These are phyloP conservation scores for Siderastrea siderea DNA, from an alignment of 92 coral and sea anemone species.

Conservation along the genomic window DNA sequence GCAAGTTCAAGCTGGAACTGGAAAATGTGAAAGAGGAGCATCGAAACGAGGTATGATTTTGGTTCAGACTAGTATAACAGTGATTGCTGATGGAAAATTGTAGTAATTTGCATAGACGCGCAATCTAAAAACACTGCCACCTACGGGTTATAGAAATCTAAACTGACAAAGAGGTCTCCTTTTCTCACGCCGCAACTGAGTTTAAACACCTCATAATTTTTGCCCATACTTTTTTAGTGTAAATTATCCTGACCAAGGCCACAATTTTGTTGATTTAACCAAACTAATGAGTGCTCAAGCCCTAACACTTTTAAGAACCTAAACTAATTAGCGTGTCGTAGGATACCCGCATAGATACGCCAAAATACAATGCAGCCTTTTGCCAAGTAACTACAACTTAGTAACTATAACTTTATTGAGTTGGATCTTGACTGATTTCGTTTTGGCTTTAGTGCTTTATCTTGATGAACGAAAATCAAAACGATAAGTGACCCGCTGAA, in stretches of 20 bases:
- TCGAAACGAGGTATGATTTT: conserved; percentile 87
- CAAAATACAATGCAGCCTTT: neutral
- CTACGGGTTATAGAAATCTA: conserved; percentile 9
- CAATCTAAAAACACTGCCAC: conserved; percentile 9
- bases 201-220: neutral
- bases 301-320: neutral
- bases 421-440: neutral
- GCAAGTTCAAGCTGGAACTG: conserved; percentile 91
- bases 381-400: conserved; percentile 9
- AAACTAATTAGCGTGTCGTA: conserved; percentile 17
- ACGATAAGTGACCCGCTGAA: conserved; percentile 10
- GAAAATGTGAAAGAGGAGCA: conserved; percentile 94
- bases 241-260: neutral
- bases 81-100: neutral
- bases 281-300: conserved; percentile 6
- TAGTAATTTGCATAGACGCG: conserved; percentile 45
- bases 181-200: no score
- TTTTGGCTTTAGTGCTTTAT: neutral
- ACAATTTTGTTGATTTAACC: neutral
- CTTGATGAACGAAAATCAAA: neutral
- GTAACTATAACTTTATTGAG: neutral
- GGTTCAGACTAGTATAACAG: conserved; percentile 3
- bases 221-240: neutral
- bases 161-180: neutral
- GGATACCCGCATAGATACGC: conserved; percentile 28